These are phyloP conservation scores for Scaptomyza caliginosa DNA, from an alignment of 2,888 invertebrate species.

Conservation along the genomic window DNA sequence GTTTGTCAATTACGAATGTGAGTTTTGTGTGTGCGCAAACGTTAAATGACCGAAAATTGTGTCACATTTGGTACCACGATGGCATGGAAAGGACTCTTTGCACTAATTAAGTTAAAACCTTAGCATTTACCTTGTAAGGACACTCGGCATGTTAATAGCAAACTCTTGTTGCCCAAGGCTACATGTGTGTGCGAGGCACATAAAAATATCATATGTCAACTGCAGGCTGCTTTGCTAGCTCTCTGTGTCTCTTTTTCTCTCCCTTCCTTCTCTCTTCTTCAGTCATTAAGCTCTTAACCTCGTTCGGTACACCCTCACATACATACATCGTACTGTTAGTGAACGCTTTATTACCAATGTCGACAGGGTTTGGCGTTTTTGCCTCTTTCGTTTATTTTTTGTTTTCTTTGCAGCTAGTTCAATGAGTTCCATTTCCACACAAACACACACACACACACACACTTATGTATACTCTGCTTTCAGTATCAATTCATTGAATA, in stretches of 20 bases:
- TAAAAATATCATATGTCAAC: constrained; percentile 78
- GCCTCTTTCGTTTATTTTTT: too few relatives aligned
- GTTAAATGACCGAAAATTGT: constrained; percentile 54
- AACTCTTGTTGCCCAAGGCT: constrained; percentile 58
- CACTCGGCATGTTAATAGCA: constrained; percentile 64
- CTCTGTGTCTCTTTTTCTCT: constrained; percentile 9
- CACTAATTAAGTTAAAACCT: constrained; percentile 76
- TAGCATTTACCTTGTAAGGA: constrained; percentile 71
- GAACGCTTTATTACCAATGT: constrained; percentile 78
- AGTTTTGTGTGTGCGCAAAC: background rate
- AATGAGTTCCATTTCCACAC: constrained; percentile 28
- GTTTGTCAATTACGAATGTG: constrained; percentile 31
- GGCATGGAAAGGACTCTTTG: constrained; percentile 33
- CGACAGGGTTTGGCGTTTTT: constrained; percentile 49
- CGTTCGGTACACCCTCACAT: constrained; percentile 41
- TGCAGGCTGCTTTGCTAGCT: constrained; percentile 54
- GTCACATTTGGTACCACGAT: constrained; percentile 50
- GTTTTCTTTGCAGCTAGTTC: constrained; percentile 42
- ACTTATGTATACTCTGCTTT: constrained; percentile 1
- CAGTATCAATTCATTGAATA: constrained; percentile 27
- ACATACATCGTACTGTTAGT: constrained; percentile 54
- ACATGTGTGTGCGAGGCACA: constrained; percentile 42
- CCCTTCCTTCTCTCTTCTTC: background rate
- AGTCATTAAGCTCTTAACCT: constrained; percentile 78
- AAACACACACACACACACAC: constrained; percentile 5